Evolutionary conservation across 2,113 vertebrate species (phyloP).

Genomic region (Taurulus bubalis): DNA sequence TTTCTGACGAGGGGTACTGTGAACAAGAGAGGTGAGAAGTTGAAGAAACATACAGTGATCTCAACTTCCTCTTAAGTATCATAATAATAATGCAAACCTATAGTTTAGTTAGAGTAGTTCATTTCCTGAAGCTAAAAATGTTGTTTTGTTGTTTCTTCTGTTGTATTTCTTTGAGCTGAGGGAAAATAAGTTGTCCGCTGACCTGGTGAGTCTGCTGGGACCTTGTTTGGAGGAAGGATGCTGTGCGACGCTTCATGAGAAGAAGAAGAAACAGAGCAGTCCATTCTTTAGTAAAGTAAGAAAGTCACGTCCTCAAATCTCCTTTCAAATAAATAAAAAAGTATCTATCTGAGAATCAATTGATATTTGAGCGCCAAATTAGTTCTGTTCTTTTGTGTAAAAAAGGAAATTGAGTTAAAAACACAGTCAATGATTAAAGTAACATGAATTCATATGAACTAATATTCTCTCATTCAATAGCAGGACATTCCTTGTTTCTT

Average conservation of each 20-base stretch:
- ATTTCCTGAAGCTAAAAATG: not conserved
- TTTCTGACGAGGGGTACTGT: slow-evolving; percentile 63
- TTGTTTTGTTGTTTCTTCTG: not conserved
- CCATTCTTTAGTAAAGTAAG: not conserved
- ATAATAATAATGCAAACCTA: not conserved
- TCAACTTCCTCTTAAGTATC: not conserved
- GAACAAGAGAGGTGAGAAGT: slow-evolving; percentile 7
- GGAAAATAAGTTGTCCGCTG: not conserved
- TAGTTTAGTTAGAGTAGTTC: not conserved
- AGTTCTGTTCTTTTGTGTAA: not conserved
- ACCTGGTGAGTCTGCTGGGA: slow-evolving; percentile 63
- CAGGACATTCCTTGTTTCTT: not conserved
- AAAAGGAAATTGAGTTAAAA: not conserved
- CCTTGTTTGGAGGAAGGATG: slow-evolving; percentile 21
- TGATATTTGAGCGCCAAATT: not conserved
- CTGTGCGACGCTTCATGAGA: slow-evolving; percentile 12
- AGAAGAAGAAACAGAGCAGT: not conserved
- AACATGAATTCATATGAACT: not conserved
- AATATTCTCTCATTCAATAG: not conserved
- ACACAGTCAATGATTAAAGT: slow-evolving; percentile 1
- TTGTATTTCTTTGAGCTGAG: not conserved
- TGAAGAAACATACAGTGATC: not conserved
- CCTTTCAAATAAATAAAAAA: slow-evolving; percentile 1
- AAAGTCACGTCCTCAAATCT: not conserved
- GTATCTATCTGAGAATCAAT: too few relatives aligned